Evolutionary conservation across 2,888 invertebrate species (phyloP).

Genomic region (Phania funesta): DNA sequence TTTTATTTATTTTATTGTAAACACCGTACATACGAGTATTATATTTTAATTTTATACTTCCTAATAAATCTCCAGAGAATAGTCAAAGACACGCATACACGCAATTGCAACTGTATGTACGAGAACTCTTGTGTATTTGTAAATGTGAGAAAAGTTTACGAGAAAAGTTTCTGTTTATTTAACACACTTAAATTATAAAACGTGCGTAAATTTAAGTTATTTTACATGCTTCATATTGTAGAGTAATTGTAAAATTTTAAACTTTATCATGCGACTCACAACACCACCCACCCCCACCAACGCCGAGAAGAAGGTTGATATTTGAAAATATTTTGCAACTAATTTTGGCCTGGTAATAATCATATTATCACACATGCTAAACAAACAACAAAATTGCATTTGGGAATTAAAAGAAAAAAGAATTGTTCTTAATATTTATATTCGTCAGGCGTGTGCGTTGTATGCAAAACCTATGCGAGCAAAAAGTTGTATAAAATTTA

Average conservation of each 20-base stretch:
- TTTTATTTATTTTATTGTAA: too few species aligned
- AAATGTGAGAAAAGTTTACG: not conserved
- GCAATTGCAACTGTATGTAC: not conserved
- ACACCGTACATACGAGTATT: too few species aligned
- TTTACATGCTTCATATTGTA: constrained; percentile 48
- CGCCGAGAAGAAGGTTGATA: not conserved
- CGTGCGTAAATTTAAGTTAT: constrained; percentile 59
- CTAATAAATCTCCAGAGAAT: too few species aligned
- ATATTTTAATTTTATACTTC: too few species aligned
- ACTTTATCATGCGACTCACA: not conserved
- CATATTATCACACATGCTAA: constrained; percentile 65
- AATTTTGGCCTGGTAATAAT: constrained; percentile 40
- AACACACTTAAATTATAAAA: constrained; percentile 53
- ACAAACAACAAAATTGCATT: constrained; percentile 66
- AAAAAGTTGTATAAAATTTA: constrained; percentile 25
- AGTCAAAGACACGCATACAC: too few species aligned
- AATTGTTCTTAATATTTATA: not conserved
- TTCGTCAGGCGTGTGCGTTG: not conserved
- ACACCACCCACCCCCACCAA: not conserved
- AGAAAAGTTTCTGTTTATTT: constrained; percentile 46
- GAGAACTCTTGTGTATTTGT: not conserved
- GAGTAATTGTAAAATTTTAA: constrained; percentile 60
- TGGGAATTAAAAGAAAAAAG: constrained; percentile 45
- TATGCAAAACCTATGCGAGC: constrained; percentile 8
- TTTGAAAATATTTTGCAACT: not conserved